These are phyloP conservation scores for Felis catus DNA, from an alignment of 2,113 vertebrate genomes.

Conservation along the genomic window DNA sequence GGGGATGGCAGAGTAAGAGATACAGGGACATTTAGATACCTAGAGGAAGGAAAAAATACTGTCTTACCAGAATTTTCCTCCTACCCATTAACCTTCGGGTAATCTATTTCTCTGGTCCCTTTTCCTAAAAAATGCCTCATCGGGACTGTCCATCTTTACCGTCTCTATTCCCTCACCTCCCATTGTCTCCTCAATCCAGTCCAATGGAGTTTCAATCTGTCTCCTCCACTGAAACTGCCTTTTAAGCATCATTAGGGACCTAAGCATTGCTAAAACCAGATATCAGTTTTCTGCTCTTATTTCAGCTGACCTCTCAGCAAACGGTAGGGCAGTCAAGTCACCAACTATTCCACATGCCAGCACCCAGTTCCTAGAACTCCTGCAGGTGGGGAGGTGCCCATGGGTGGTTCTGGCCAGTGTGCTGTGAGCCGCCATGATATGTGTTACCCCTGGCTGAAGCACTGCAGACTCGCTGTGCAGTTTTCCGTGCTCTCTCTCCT, in stretches of 20 bases:
- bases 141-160: background rate
- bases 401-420: background rate
- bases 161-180: background rate
- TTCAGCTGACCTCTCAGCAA: background rate
- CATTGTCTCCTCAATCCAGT: background rate
- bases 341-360: background rate
- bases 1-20: background rate
- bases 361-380: background rate
- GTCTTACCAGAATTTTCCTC: too few relatives aligned
- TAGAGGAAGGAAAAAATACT: background rate
- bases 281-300: background rate
- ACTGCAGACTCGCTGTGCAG: fast-evolving
- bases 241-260: background rate
- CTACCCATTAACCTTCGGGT: background rate
- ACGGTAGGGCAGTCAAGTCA: background rate
- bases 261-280: background rate
- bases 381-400: background rate
- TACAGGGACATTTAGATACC: background rate
- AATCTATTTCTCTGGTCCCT: background rate
- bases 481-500: background rate
- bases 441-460: background rate
- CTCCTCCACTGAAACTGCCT: background rate
- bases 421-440: background rate
- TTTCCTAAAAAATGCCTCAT: background rate
- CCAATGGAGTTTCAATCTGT: background rate